These are phyloP conservation scores for Drosophila hydei DNA, from an alignment of 1,140 invertebrate genomes.

Conservation along the genomic window DNA sequence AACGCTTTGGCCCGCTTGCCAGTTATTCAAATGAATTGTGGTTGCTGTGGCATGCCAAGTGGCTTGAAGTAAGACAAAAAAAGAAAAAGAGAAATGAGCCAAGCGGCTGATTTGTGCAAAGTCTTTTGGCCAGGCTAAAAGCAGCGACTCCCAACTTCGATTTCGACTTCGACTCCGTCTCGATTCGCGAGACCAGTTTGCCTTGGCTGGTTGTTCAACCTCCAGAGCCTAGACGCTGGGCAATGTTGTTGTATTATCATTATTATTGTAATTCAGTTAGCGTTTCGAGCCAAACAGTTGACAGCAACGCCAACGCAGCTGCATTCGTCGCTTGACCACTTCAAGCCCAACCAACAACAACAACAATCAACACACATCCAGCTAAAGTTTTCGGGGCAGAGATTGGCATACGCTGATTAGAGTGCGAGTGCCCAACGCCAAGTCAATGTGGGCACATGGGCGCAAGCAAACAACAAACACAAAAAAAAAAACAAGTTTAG, in stretches of 20 bases:
- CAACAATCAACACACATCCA: neutral
- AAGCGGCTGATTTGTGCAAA: slow-evolving; percentile 35
- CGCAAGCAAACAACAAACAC: neutral
- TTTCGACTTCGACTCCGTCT: neutral
- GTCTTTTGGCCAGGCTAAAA: neutral
- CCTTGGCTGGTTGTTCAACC: slow-evolving; percentile 73
- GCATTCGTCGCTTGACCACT: slow-evolving; percentile 9
- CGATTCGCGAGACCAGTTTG: slow-evolving; percentile 61
- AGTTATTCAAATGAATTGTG: slow-evolving; percentile 71
- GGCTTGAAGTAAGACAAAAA: slow-evolving; percentile 45
- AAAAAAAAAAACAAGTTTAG: slow-evolving; percentile 36
- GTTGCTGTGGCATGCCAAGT: slow-evolving; percentile 66
- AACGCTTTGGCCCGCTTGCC: slow-evolving; percentile 46
- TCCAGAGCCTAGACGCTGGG: slow-evolving; percentile 24
- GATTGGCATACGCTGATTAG: slow-evolving; percentile 52
- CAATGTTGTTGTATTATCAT: slow-evolving; percentile 41
- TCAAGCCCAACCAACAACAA: neutral
- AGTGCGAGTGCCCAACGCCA: slow-evolving; percentile 23
- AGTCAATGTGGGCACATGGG: slow-evolving; percentile 36
- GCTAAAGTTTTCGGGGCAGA: slow-evolving; percentile 14
- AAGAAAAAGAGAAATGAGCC: slow-evolving; percentile 72
- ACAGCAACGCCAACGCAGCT: slow-evolving; percentile 57
- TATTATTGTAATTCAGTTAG: slow-evolving; percentile 69
- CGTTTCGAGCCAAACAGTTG: slow-evolving; percentile 30
- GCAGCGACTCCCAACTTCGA: too few relatives aligned